Percentiles rank a stretch among this genome's conserved stretches.
Conservation (phyloP, 2,797 vertebrate species). For the Erpetoichthys calabaricus region DNA sequence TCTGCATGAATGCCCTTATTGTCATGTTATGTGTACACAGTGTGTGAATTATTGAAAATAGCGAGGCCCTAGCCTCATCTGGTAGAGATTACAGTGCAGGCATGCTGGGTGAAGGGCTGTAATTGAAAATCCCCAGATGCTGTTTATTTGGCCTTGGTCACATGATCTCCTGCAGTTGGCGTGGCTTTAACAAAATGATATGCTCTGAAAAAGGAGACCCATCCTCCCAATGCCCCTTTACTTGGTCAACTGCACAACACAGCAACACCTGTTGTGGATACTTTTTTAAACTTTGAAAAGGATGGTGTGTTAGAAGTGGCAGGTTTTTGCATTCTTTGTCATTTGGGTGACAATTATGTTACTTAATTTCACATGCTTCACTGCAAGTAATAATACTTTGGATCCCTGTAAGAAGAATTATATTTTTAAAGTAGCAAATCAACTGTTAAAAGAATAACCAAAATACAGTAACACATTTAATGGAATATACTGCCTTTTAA, state of each 20-base stretch:
- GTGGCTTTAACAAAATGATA: constrained; percentile 55
- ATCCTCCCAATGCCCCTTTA: constrained; percentile 24
- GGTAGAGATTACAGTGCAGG: constrained; percentile 85
- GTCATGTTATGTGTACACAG: constrained; percentile 94
- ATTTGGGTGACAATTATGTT: background rate
- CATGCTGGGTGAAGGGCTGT: constrained; percentile 66
- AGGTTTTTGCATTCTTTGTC: background rate
- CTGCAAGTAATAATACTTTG: too few relatives aligned
- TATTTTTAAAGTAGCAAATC: too few relatives aligned
- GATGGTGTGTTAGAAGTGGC: background rate
- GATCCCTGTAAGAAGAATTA: too few relatives aligned
- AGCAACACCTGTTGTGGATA: constrained; percentile 51
- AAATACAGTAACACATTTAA: too few relatives aligned
- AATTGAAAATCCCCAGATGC: constrained; percentile 80
- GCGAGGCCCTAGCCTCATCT: constrained; percentile 76
- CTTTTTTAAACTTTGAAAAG: constrained; percentile 5
- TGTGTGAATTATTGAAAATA: constrained; percentile 97
- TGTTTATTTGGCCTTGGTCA: constrained; percentile 77
- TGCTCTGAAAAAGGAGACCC: constrained; percentile 36
- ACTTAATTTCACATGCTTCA: background rate
- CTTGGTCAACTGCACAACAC: constrained; percentile 6
- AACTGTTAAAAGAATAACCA: too few relatives aligned
- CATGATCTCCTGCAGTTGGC: constrained; percentile 53
- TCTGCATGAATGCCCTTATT: constrained; percentile 97
- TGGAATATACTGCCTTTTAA: too few relatives aligned